Percentiles rank a stretch among this genome's conserved stretches.
These are phyloP conservation scores for Scelioninae gen. 1 DNA, from an alignment of 2,888 invertebrate genomes.

Conservation along the genomic window DNA sequence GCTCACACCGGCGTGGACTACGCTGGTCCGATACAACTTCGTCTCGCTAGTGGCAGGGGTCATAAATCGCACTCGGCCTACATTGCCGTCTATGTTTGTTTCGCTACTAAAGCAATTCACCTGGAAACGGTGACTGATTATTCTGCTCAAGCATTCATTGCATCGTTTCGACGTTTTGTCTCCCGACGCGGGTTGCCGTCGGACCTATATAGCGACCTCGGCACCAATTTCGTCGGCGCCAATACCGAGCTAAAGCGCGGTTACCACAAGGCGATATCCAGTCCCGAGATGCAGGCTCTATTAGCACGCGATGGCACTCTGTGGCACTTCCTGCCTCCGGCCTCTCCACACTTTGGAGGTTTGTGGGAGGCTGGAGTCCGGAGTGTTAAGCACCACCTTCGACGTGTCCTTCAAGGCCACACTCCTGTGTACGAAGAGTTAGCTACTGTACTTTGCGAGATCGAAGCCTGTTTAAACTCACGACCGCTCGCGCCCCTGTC, in stretches of 20 bases:
- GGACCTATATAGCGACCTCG: no score
- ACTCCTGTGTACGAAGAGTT: constrained; percentile 5
- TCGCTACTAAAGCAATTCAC: no score
- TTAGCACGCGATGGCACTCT: no score
- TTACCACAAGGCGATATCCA: no score
- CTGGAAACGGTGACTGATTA: no score
- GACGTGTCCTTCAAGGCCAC: background rate
- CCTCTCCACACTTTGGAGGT: background rate
- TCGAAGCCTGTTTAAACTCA: constrained; percentile 23
- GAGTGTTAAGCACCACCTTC: background rate
- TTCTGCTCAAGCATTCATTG: no score
- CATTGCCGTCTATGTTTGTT: background rate
- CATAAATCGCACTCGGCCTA: background rate
- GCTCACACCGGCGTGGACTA: constrained; percentile 8
- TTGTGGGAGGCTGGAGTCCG: no score
- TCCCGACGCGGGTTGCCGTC: no score
- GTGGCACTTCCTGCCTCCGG: background rate
- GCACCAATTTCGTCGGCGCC: no score
- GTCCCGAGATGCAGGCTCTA: no score
- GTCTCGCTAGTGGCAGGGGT: background rate
- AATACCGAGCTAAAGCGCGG: no score
- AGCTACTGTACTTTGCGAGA: background rate
- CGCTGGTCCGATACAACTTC: constrained; percentile 8
- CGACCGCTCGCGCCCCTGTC: constrained; percentile 22
- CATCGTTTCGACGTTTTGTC: no score